Evolutionary conservation across 2,113 vertebrate genomes (phyloP).

Genomic region (Salvator merianae): DNA sequence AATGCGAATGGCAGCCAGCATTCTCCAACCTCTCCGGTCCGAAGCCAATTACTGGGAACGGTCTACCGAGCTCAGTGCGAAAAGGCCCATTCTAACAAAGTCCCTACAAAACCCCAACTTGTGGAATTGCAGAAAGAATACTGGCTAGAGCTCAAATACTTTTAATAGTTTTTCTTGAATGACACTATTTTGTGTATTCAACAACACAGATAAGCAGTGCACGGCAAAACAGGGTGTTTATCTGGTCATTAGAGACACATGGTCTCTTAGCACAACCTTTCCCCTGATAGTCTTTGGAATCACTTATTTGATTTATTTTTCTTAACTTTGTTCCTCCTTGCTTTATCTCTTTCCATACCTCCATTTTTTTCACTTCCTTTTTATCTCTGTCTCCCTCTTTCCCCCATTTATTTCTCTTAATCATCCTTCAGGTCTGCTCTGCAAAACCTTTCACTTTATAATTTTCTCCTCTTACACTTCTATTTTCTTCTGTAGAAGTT

Average conservation of each 20-base stretch:
- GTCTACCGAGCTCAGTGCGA: too few relatives aligned
- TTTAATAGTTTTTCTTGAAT: background rate
- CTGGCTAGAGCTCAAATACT: background rate
- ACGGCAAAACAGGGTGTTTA: background rate
- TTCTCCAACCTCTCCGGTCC: too few relatives aligned
- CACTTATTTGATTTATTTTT: slow-evolving; percentile 23
- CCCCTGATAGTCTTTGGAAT: slow-evolving; percentile 13
- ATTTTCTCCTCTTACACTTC: background rate
- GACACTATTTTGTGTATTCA: background rate
- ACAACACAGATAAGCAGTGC: background rate
- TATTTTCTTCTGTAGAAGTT: background rate
- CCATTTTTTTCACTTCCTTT: background rate
- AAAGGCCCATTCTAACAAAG: background rate
- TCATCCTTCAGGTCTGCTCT: slow-evolving; percentile 4
- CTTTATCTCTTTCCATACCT: slow-evolving; percentile 13
- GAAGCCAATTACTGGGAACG: too few relatives aligned
- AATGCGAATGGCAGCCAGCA: too few relatives aligned
- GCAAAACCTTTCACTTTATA: slow-evolving; percentile 2
- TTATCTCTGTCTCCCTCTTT: background rate
- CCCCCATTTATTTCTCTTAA: slow-evolving; percentile 12
- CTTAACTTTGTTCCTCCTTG: background rate
- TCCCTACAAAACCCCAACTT: slow-evolving; percentile 10
- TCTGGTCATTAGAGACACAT: slow-evolving; percentile 12
- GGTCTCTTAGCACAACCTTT: background rate
- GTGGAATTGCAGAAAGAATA: background rate